Percentiles rank a stretch among this genome's conserved stretches.
Evolutionary conservation across 2,888 invertebrate genomes (phyloP).

Genomic region (Tigriopus californicus): DNA sequence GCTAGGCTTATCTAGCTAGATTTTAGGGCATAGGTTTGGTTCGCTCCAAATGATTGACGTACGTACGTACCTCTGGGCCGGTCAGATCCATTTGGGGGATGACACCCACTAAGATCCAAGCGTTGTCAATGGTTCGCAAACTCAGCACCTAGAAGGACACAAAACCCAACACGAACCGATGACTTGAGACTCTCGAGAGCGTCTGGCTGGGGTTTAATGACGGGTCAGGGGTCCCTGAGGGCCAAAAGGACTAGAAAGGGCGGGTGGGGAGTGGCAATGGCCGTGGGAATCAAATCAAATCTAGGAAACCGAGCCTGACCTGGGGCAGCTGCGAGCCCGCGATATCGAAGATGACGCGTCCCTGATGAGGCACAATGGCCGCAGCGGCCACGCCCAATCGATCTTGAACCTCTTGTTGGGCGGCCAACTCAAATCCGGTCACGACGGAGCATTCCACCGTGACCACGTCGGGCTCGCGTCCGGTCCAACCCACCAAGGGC

Average conservation of each 20-base stretch:
- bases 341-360: conserved; percentile 24
- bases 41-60: too few species aligned
- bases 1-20: too few species aligned
- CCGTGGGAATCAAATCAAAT: too few species aligned
- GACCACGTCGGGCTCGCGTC: background rate
- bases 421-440: conserved; percentile 29
- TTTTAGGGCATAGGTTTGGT: too few species aligned
- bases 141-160: background rate
- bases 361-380: conserved; percentile 20
- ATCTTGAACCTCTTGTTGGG: conserved; percentile 27
- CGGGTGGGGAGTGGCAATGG: too few species aligned
- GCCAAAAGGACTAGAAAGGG: too few species aligned
- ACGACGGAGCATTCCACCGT: conserved; percentile 28
- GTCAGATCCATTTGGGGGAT: background rate
- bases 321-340: conserved; percentile 19
- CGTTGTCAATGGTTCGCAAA: background rate
- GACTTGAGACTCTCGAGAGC: too few species aligned
- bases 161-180: too few species aligned
- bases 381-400: conserved; percentile 22
- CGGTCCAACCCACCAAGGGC: too few species aligned
- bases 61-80: background rate
- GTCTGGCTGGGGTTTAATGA: too few species aligned
- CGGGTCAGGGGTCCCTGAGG: too few species aligned
- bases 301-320: conserved; percentile 22
- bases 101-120: too few species aligned